Evolutionary conservation across 2,888 invertebrate genomes (phyloP), one percentile per base, ranked within the genome.

Genomic region (Melinopterus prodromus): DNA sequence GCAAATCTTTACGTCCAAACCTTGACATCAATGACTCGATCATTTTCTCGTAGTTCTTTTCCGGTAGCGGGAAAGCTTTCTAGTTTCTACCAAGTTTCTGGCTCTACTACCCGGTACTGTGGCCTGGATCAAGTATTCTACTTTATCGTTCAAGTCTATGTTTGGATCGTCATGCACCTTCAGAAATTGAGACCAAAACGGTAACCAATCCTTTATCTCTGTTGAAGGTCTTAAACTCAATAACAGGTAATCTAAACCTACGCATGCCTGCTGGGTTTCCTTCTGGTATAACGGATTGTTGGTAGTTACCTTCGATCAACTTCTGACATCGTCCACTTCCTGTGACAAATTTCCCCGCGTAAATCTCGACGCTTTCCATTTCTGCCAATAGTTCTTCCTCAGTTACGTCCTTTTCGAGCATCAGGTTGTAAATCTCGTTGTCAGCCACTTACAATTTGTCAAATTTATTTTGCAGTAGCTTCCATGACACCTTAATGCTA

Each of bases 131-230:
- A 15, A 53, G 12, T 53, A 53, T 53, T 53, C 53, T 53, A 53
- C 53, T 53, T 53, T 53, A 53, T 53, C 53, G 81, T 53, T 53
- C 53, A 53, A 53, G 5, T 53, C 83, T 70, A 85, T 80, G 16
- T 71, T 26, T 2, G 71, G 15, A 79, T 84, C 85, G 16, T 80
- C 81, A 78, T 84, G 77, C 35, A 85, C 82, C 71, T 82, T 84
- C 70, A 80, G 81, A 78, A 85, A 85, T 76, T 85, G 84, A 6
- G 71, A 38, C 84, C 84, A 85, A 79, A 85, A 84, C 0, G 81
- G 71, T 16, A 85, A 76, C 83, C 85, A 85, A 9, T 83, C 81
- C 71, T 80, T 79, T 16, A 84, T 78, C 26, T 83, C 76, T 14
- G 72, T 76, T 76, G 79, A 83, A 84, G 78, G 37, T 77, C 69